Evolutionary conservation across 1,140 invertebrate species (phyloP).

Genomic region (Helicorthomorpha holstii): DNA sequence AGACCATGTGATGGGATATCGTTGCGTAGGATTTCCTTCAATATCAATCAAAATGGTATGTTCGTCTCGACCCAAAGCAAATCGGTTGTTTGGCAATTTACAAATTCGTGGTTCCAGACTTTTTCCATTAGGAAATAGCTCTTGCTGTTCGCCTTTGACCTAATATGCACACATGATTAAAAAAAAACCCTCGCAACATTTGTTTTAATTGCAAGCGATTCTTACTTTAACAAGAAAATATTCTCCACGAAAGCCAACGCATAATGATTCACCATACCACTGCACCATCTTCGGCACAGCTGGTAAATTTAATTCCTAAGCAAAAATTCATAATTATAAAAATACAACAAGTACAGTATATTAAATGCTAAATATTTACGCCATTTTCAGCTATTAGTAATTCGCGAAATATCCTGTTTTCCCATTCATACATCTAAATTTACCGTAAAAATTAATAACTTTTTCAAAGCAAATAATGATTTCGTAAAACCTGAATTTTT

Average conservation of each 20-base stretch:
- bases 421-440: constrained; percentile 66
- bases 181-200: neutral
- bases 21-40: constrained; percentile 46
- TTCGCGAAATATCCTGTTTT: constrained; percentile 60
- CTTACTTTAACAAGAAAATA: constrained; percentile 58
- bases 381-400: constrained; percentile 25
- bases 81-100: constrained; percentile 48
- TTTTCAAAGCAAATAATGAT: too few relatives aligned
- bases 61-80: constrained; percentile 64
- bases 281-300: constrained; percentile 67
- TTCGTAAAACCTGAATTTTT: constrained; percentile 37
- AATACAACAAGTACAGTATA: constrained; percentile 4
- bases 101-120: constrained; percentile 66
- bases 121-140: constrained; percentile 68
- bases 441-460: constrained; percentile 4
- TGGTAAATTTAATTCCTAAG: constrained; percentile 47
- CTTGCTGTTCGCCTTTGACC: constrained; percentile 41
- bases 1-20: constrained; percentile 61
- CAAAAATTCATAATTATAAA: neutral
- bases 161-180: constrained; percentile 10
- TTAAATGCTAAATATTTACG: neutral
- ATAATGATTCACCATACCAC: constrained; percentile 70
- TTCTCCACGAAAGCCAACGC: constrained; percentile 66
- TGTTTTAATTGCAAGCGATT: constrained; percentile 9
- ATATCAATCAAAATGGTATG: constrained; percentile 62